Conservation (phyloP, 2,113 vertebrate genomes). For the Pica pica region DNA sequence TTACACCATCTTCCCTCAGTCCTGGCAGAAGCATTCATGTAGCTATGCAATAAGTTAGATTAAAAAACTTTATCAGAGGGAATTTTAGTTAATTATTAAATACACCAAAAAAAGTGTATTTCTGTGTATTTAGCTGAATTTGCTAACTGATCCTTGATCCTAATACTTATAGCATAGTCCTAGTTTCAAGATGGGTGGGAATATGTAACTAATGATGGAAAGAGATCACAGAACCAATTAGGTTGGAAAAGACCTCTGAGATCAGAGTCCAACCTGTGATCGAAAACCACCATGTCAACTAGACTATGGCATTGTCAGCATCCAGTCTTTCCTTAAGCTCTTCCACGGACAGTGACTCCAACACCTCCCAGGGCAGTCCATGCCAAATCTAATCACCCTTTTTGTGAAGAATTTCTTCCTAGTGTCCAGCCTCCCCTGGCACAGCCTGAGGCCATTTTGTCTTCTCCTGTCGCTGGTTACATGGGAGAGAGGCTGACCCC, state of each 20-base stretch:
- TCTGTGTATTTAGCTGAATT: not conserved
- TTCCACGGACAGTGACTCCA: not conserved
- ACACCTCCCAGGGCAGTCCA: not conserved
- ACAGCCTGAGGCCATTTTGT: not conserved
- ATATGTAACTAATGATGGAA: not conserved
- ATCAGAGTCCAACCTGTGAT: not conserved
- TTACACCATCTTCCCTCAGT: not conserved
- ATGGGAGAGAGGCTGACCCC: not conserved
- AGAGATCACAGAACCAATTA: not conserved
- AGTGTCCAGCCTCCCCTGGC: not conserved
- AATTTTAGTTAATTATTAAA: not conserved
- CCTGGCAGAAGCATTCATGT: not conserved
- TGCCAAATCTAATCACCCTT: not conserved
- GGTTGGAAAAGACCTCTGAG: not conserved
- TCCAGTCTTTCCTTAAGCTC: rapidly evolving
- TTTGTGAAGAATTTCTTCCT: not conserved
- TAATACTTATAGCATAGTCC: not conserved
- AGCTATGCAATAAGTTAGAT: not conserved
- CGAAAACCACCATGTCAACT: not conserved
- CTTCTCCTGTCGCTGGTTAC: not conserved
- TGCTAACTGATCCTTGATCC: not conserved
- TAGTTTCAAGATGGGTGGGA: not conserved
- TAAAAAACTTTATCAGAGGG: not conserved
- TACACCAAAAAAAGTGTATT: not conserved
- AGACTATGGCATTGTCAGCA: not conserved